Percentiles rank a stretch among this genome's conserved stretches.
Evolutionary conservation across 1,140 invertebrate species (phyloP).

Genomic region (Macrosteles quadrilineatus): DNA sequence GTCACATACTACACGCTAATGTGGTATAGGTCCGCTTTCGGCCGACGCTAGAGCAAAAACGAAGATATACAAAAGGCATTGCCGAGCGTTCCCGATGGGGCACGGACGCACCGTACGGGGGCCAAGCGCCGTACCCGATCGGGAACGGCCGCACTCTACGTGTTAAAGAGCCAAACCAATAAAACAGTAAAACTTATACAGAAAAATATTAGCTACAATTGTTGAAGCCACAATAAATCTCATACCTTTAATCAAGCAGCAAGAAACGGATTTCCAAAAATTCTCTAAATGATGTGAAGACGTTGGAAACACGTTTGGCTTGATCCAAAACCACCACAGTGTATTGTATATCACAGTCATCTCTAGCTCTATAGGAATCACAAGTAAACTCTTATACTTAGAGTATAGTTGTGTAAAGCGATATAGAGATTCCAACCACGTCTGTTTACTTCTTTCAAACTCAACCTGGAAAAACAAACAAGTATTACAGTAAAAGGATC

Average conservation of each 20-base stretch:
- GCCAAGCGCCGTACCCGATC: too few species aligned
- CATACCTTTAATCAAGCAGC: constrained; percentile 7
- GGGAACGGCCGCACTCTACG: too few species aligned
- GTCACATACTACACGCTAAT: too few species aligned
- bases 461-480: too few species aligned
- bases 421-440: background rate
- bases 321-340: constrained; percentile 2
- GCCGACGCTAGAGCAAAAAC: too few species aligned
- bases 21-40: too few species aligned
- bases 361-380: constrained; percentile 8
- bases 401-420: background rate
- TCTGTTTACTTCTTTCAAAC: background rate
- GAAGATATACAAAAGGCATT: too few species aligned
- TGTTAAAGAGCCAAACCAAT: background rate
- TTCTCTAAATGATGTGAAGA: background rate
- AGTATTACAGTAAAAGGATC: too few species aligned
- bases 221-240: too few species aligned
- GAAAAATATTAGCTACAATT: too few species aligned
- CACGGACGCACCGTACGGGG: too few species aligned
- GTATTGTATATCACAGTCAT: background rate
- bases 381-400: background rate
- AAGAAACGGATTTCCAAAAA: background rate
- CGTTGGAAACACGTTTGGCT: background rate
- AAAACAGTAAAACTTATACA: background rate
- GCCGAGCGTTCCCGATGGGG: too few species aligned